These are phyloP conservation scores for Dipodomys spectabilis DNA, from an alignment of 2,113 vertebrate species.

Conservation along the genomic window DNA sequence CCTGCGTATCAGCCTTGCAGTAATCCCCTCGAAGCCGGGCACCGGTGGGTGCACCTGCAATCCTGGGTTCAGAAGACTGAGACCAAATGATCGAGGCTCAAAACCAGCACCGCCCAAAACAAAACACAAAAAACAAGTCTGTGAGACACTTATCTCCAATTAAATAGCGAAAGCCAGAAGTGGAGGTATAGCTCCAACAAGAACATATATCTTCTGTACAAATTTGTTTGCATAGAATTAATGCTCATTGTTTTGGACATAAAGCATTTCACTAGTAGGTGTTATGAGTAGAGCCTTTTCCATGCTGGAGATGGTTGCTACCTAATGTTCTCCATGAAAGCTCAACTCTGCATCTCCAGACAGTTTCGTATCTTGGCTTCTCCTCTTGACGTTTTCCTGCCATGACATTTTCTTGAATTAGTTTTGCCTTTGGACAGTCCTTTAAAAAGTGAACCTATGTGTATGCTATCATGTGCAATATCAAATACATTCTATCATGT, in stretches of 20 bases:
- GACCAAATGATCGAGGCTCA: too few relatives aligned
- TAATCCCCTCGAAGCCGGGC: rapidly evolving
- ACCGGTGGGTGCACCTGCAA: too few relatives aligned
- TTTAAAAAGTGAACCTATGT: neutral
- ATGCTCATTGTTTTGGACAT: neutral
- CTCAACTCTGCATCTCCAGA: neutral
- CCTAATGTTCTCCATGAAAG: neutral
- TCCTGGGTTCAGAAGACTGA: too few relatives aligned
- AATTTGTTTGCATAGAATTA: neutral
- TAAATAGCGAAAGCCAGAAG: too few relatives aligned
- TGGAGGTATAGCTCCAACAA: too few relatives aligned
- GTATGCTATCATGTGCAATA: neutral
- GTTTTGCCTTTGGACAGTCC: neutral
- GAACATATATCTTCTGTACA: neutral
- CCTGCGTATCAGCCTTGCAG: neutral
- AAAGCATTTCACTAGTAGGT: neutral
- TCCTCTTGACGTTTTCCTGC: neutral
- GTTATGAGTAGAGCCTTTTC: neutral
- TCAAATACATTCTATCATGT: neutral
- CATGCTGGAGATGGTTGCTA: neutral
- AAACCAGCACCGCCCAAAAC: too few relatives aligned
- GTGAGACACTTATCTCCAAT: too few relatives aligned
- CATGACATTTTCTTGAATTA: neutral
- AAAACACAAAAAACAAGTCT: too few relatives aligned
- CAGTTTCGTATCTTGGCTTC: neutral